A percentile compares a stretch with the other conserved stretches of the same genome.
Conservation (phyloP, 2,113 vertebrate genomes). For the Rafetus swinhoei region DNA sequence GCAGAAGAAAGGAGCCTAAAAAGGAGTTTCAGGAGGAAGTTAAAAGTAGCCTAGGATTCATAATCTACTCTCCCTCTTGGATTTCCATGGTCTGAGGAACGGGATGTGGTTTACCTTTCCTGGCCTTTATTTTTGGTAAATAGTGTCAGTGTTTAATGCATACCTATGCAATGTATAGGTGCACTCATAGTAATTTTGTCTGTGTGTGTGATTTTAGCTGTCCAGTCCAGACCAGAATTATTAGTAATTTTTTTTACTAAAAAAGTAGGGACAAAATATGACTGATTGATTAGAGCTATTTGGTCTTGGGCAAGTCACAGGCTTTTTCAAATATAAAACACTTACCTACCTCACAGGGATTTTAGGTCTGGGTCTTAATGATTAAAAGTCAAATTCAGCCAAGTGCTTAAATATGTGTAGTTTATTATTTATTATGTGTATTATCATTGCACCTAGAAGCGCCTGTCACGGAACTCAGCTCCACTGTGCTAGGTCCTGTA, state of each 20-base stretch:
- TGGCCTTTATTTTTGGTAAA: background rate
- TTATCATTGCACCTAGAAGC: background rate
- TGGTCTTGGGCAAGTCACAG: background rate
- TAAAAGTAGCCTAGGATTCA: background rate
- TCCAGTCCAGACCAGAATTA: background rate
- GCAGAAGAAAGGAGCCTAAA: background rate
- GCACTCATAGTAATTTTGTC: background rate
- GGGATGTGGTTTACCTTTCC: background rate
- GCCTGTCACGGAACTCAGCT: background rate
- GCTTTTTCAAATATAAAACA: background rate
- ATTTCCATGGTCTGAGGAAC: background rate
- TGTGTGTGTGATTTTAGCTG: background rate
- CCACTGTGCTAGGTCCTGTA: background rate
- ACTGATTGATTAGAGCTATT: background rate
- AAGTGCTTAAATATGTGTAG: background rate
- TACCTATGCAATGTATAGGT: background rate
- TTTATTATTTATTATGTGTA: background rate
- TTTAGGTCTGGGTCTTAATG: background rate
- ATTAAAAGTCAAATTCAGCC: background rate
- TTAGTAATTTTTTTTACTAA: background rate
- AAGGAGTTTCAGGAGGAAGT: background rate
- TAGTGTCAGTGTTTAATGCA: background rate
- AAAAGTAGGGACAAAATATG: background rate
- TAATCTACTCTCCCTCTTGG: background rate
- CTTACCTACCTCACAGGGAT: background rate